A percentile compares a stretch with the other conserved stretches of the same genome.
These are phyloP conservation scores for Heterotis niloticus DNA, from an alignment of 2,113 vertebrate species.

Conservation along the genomic window DNA sequence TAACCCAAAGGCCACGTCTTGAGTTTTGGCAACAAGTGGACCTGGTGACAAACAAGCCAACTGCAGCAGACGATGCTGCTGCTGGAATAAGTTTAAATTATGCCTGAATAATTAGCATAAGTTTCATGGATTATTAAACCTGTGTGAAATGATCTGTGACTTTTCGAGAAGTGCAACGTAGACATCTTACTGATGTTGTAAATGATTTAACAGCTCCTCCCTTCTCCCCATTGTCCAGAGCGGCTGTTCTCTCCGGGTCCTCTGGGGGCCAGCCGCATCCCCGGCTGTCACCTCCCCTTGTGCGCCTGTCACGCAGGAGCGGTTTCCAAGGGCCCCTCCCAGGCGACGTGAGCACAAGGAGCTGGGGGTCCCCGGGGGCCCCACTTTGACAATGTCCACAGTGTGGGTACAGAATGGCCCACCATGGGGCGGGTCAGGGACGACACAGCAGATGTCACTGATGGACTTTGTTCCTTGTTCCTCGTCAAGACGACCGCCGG, in stretches of 20 bases:
- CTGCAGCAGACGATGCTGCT: background rate
- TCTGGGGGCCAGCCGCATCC: constrained; percentile 40
- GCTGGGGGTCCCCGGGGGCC: constrained; percentile 43
- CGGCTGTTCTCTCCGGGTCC: constrained; percentile 31
- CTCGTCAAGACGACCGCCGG: constrained; percentile 41
- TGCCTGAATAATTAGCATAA: background rate
- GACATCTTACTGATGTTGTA: background rate
- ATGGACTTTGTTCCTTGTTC: constrained; percentile 55
- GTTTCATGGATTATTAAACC: background rate
- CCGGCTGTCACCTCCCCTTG: constrained; percentile 52
- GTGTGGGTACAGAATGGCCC: constrained; percentile 56
- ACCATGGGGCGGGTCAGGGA: constrained; percentile 52
- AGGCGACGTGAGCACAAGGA: constrained; percentile 40
- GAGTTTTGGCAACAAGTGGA: background rate
- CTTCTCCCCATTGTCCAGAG: background rate
- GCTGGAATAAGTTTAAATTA: background rate
- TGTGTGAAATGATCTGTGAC: background rate
- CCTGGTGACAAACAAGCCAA: background rate
- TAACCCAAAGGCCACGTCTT: background rate
- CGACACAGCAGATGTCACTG: constrained; percentile 62
- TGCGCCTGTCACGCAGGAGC: constrained; percentile 55
- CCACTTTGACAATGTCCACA: constrained; percentile 54
- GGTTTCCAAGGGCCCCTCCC: constrained; percentile 45
- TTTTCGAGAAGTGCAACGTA: background rate
- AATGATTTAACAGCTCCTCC: background rate